Conservation (phyloP, 2,888 invertebrate genomes). For the Drosophila nr. medialis region DNA sequence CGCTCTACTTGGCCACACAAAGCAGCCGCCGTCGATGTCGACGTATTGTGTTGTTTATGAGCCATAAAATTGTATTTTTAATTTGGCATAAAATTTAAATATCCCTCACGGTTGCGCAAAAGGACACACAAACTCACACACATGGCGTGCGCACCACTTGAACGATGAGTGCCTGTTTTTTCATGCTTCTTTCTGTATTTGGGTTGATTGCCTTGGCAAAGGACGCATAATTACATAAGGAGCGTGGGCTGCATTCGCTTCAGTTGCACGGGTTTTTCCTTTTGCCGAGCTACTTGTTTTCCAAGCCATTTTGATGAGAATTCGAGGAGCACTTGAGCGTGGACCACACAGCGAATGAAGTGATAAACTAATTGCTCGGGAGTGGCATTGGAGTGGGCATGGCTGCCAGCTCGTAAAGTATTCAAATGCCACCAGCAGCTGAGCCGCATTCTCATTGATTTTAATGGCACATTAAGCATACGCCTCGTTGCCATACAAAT, state of each 20-base stretch:
- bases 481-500: constrained; percentile 72
- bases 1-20: constrained; percentile 23
- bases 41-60: constrained; percentile 50
- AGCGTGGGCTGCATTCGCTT: constrained; percentile 33
- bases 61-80: constrained; percentile 74
- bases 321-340: constrained; percentile 57
- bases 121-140: constrained; percentile 48
- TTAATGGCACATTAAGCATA: constrained; percentile 78
- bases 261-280: constrained; percentile 34
- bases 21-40: constrained; percentile 27
- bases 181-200: constrained; percentile 10
- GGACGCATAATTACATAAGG: constrained; percentile 68
- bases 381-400: constrained; percentile 38
- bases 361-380: constrained; percentile 71
- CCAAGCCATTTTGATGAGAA: constrained; percentile 20
- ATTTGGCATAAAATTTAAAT: constrained; percentile 78
- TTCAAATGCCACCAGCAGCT: constrained; percentile 51
- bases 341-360: constrained; percentile 71
- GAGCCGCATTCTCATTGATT: constrained; percentile 67
- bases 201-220: constrained; percentile 61
- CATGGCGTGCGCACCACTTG: constrained; percentile 56
- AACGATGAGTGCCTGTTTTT: constrained; percentile 22
- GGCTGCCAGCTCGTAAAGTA: constrained; percentile 59
- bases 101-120: constrained; percentile 46
- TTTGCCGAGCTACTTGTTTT: constrained; percentile 61